Conservation (phyloP, 1,140 invertebrate genomes). For the Trachymyrmex cornetzi region DNA sequence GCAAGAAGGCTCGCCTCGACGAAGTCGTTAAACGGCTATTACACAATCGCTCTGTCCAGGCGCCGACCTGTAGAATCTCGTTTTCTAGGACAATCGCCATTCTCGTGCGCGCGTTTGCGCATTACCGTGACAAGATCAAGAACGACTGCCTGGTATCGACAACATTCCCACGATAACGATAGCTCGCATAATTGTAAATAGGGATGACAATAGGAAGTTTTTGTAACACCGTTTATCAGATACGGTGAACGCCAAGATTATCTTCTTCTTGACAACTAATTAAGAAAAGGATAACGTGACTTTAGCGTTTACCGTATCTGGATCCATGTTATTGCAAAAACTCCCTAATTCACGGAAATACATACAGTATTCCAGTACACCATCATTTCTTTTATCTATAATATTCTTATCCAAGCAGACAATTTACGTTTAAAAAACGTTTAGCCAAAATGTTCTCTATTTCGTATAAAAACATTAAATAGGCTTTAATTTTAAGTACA, state of each 20-base stretch:
- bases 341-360: neutral
- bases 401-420: neutral
- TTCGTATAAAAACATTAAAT: no score
- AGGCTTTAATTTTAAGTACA: no score
- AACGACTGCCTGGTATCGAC: conserved; percentile 57
- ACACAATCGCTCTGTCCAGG: conserved; percentile 63
- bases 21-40: conserved; percentile 65
- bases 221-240: no score
- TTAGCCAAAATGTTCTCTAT: no score
- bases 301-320: no score
- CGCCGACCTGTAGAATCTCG: conserved; percentile 72
- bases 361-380: neutral
- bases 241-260: no score
- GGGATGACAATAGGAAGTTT: neutral
- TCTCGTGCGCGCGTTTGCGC: conserved; percentile 62
- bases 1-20: conserved; percentile 43
- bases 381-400: neutral
- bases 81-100: conserved; percentile 77
- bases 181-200: conserved; percentile 31
- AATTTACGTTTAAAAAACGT: no score
- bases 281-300: no score
- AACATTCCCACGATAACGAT: conserved; percentile 68
- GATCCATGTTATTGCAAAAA: no score
- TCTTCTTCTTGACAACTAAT: no score
- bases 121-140: conserved; percentile 72